Base-by-base conservation (phyloP, 1,140 invertebrate genomes). In the Formica selysi region DNA sequence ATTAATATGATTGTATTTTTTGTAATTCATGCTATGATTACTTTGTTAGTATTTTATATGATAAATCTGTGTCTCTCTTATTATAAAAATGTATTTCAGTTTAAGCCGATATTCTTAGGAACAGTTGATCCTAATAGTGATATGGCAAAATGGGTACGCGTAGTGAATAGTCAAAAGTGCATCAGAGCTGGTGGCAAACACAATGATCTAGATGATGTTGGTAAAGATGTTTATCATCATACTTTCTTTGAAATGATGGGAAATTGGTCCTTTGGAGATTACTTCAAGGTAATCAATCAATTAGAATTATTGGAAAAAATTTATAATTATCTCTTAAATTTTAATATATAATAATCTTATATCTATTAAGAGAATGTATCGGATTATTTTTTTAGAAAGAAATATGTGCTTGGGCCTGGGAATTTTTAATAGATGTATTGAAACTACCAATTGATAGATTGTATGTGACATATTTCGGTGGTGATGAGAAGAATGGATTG, bases 241-340 rank as follows among this genome's bases (percentile, higher is more conserved):
- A 99, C 99, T 2, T 99, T 99, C 95, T 99, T 99, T 96, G 99
- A 99, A 96, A 99, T 99, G 99, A 96, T 99, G 96, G 99, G 99
- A 29, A 99, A 99, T 94, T 99, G 99, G 99, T 99, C 99, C 7
- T 99, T 99, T 96, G 99, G 99, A 44, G 99, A 99, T 95, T 99
- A 99, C 95, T 99, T 99, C 95, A 99, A 99, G 95, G 97, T 97
- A 92, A 90, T 44, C n/a, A 3, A 19, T 51, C 5, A 26, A 3
- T 26, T 4, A 22, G 1, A 5, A 38, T 67, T 67, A n/a, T 16
- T 11, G 16, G 11, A 13, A 8, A 8, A 29, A 59, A 38, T 26
- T 26, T 29, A 67, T 90, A 44, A 64, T 65, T 41, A 38, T 57
- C 85, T 64, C 57, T 7, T 51, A 86, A 38, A 74, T 79, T 61